These are phyloP conservation scores for Botia almorhae DNA, from an alignment of 2,797 vertebrate species.

Conservation along the genomic window DNA sequence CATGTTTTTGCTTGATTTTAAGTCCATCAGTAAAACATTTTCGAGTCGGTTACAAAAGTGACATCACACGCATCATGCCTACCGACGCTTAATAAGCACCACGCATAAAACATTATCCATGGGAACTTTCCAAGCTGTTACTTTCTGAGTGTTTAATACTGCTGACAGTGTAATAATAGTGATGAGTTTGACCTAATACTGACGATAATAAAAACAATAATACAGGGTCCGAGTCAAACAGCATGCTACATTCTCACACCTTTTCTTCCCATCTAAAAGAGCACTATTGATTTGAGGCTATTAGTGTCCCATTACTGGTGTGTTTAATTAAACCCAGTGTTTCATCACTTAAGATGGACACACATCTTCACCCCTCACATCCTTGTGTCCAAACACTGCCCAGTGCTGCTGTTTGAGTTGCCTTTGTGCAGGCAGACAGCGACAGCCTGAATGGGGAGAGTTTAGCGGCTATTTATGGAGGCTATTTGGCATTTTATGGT, in stretches of 20 bases:
- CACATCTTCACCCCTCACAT: conserved; percentile 22
- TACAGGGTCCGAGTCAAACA: conserved; percentile 73
- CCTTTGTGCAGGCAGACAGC: conserved; percentile 24
- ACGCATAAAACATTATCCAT: neutral
- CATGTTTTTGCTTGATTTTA: no score
- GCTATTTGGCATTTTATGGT: conserved; percentile 32
- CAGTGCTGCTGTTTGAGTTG: conserved; percentile 12
- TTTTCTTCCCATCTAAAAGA: conserved; percentile 65
- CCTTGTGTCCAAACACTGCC: conserved; percentile 7
- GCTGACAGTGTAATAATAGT: neutral
- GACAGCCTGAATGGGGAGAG: conserved; percentile 15
- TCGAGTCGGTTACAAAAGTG: no score
- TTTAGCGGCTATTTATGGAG: conserved; percentile 38
- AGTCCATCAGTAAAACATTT: no score
- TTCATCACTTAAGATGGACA: conserved; percentile 40
- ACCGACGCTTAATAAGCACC: neutral
- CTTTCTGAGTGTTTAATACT: conserved; percentile 7
- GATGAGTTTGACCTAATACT: conserved; percentile 21
- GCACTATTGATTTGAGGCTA: conserved; percentile 61
- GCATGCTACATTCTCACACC: conserved; percentile 77
- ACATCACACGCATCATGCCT: no score
- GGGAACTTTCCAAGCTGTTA: conserved; percentile 5
- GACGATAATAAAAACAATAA: conserved; percentile 41
- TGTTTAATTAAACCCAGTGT: conserved; percentile 66
- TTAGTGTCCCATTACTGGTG: conserved; percentile 69